Percentiles rank a stretch among this genome's conserved stretches.
phyloP scores from a whole-genome alignment of 2,113 vertebrate genomes.

The Nesospiza acunhae region DNA sequence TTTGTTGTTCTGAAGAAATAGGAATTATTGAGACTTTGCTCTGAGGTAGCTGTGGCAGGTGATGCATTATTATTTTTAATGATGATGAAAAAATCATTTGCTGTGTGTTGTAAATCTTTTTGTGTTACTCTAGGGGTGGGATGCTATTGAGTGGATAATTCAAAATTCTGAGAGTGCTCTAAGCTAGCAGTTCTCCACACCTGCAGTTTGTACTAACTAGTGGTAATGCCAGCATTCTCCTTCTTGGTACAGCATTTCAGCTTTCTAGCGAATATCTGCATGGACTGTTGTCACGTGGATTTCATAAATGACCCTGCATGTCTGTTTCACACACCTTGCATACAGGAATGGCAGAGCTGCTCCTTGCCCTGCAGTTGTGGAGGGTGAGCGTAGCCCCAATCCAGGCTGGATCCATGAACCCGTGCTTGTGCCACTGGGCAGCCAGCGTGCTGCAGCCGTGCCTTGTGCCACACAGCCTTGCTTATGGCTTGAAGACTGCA shows the following conservation, averaged over 20 bases:
- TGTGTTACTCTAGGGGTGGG: conserved; percentile 92
- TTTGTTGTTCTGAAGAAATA: not conserved
- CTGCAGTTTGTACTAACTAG: conserved; percentile 75
- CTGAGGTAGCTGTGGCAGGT: not conserved
- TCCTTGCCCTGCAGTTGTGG: not conserved
- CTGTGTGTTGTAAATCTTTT: conserved; percentile 60
- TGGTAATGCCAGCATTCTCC: conserved; percentile 73
- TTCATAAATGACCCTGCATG: conserved; percentile 30
- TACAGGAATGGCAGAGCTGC: conserved; percentile 47
- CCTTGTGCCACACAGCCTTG: not conserved
- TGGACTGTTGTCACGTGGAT: conserved; percentile 16
- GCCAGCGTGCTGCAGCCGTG: not conserved
- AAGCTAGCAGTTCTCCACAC: conserved; percentile 81
- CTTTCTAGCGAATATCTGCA: conserved; percentile 39
- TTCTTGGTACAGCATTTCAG: conserved; percentile 49
- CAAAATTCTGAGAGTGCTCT: conserved; percentile 88
- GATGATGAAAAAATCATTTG: not conserved
- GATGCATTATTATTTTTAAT: not conserved
- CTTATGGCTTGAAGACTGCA: not conserved
- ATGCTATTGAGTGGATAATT: conserved; percentile 99
- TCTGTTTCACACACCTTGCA: not conserved
- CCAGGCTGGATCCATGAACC: not conserved
- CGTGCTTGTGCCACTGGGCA: rapidly evolving
- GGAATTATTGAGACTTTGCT: not conserved
- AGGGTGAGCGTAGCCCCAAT: not conserved